Percentiles rank a stretch among this genome's conserved stretches.
Evolutionary conservation across 2,888 invertebrate genomes (phyloP).

Genomic region (Trachelus troglodyta): DNA sequence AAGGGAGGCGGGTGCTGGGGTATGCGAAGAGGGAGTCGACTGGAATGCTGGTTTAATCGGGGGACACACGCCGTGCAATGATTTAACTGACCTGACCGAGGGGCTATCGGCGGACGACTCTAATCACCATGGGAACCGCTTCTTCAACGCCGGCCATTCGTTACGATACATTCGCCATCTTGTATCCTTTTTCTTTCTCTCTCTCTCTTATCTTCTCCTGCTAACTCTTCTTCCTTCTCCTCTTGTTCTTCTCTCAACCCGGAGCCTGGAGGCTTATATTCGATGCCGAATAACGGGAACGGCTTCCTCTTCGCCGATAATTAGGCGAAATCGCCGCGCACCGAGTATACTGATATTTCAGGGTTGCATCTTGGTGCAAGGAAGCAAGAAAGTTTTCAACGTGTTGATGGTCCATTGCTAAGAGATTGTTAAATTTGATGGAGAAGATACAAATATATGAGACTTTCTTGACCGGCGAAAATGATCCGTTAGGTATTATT

Average conservation of each 20-base stretch:
- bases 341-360: not conserved
- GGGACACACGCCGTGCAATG: slow-evolving; percentile 8
- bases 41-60: slow-evolving; percentile 6
- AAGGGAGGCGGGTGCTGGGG: not conserved
- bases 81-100: slow-evolving; percentile 6
- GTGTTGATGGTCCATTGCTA: not conserved
- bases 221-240: slow-evolving; percentile 9
- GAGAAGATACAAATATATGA: not conserved
- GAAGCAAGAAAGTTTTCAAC: not conserved
- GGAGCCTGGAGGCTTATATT: not conserved
- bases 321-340: not conserved
- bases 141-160: slow-evolving; percentile 23
- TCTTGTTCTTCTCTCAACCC: not conserved
- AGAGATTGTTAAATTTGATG: not conserved
- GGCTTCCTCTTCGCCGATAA: not conserved
- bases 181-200: not conserved
- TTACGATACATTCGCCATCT: slow-evolving; percentile 13
- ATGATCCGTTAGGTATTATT: not conserved
- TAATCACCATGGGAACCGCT: slow-evolving; percentile 33
- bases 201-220: slow-evolving; percentile 14
- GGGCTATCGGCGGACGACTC: slow-evolving; percentile 20
- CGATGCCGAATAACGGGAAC: not conserved
- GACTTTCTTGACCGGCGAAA: not conserved
- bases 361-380: not conserved
- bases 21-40: not conserved